phyloP scores from a whole-genome alignment of 2,113 vertebrate species.

The Sula dactylatra region DNA sequence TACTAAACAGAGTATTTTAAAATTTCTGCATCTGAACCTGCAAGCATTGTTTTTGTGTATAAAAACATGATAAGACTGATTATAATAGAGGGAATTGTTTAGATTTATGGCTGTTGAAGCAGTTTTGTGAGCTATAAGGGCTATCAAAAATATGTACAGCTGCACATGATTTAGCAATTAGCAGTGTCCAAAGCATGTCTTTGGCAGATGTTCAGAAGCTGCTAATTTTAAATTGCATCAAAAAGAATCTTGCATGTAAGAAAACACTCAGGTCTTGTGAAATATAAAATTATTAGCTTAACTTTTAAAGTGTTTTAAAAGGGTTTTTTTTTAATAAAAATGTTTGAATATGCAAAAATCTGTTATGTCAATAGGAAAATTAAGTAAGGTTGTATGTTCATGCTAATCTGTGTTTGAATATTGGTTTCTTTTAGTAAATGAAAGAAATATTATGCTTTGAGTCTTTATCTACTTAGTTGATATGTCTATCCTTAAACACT shows the following conservation, averaged over 20 bases:
- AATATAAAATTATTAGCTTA: conserved; percentile 6
- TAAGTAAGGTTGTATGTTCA: neutral
- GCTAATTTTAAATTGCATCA: conserved; percentile 37
- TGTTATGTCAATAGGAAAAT: neutral
- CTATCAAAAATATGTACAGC: conserved; percentile 48
- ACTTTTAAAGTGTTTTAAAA: neutral
- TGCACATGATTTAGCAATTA: conserved; percentile 62
- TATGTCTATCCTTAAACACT: neutral
- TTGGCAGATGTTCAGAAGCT: conserved; percentile 51
- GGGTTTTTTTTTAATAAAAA: neutral
- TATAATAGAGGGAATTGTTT: neutral
- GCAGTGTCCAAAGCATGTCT: conserved; percentile 28
- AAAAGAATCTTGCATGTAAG: neutral
- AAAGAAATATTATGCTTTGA: neutral
- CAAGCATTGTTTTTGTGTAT: neutral
- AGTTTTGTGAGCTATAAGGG: conserved; percentile 13
- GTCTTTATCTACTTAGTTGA: neutral
- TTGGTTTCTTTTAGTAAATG: neutral
- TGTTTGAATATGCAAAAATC: neutral
- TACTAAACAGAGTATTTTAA: neutral
- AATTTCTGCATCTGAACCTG: neutral
- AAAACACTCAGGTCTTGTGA: neutral
- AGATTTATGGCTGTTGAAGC: conserved; percentile 10
- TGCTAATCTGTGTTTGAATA: neutral
- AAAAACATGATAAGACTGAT: neutral